A percentile compares a stretch with the other conserved stretches of the same genome.
Evolutionary conservation across 2,888 invertebrate species (phyloP).

Genomic region (Bursaphelenchus okinawaensis): DNA sequence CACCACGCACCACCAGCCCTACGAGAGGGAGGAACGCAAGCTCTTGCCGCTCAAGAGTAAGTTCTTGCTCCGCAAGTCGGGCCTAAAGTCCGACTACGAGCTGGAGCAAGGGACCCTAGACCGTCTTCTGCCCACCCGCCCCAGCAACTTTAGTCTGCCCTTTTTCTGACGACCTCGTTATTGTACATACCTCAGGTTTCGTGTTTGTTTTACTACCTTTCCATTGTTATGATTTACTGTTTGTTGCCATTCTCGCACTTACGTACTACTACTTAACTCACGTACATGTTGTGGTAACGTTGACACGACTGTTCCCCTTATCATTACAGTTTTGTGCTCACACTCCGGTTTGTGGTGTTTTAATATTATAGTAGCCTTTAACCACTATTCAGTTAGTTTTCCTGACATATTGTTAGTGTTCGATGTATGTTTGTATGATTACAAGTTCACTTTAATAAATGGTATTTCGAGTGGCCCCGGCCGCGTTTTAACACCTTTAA

Average conservation of each 20-base stretch:
- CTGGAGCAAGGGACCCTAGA: background rate
- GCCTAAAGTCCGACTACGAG: background rate
- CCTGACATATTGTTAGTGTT: background rate
- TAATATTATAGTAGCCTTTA: background rate
- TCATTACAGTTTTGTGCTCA: no score
- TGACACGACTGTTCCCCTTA: no score
- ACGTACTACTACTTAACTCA: background rate
- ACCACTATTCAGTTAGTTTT: background rate
- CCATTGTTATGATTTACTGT: constrained; percentile 1
- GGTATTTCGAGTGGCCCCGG: background rate
- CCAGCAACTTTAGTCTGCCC: constrained; percentile 1
- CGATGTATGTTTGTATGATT: background rate
- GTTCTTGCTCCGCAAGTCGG: constrained; percentile 6
- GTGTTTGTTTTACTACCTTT: background rate
- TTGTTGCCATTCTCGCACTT: background rate
- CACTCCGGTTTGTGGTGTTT: background rate
- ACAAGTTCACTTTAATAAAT: background rate
- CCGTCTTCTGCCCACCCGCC: background rate
- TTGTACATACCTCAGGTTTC: constrained; percentile 5
- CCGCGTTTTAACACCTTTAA: background rate
- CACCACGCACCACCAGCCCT: constrained; percentile 16
- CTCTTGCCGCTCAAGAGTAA: constrained; percentile 33
- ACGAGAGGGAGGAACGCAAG: constrained; percentile 29
- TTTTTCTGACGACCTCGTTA: background rate
- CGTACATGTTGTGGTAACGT: no score